Evolutionary conservation across 2,797 vertebrate species (phyloP), one percentile per base, ranked within the genome.

Genomic region (Sebastes alutus): DNA sequence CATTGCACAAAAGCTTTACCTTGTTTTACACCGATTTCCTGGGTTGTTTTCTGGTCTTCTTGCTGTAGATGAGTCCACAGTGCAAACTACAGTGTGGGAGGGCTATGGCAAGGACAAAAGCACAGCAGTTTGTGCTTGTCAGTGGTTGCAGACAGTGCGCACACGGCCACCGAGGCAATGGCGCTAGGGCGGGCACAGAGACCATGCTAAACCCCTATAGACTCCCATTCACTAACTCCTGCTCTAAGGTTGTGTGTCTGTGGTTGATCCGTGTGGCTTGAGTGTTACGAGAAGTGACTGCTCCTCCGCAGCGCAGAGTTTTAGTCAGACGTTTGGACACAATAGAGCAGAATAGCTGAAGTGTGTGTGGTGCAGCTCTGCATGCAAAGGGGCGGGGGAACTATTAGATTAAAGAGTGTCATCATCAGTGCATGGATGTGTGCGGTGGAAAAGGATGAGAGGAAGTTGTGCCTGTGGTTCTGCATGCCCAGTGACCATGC

Each of bases 271-370:
- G 74, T 81, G 80, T 83, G 75, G 60, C 81, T 69, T 76, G 55
- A 82, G 80, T 59, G 80, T 71, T 60, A 63, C 25, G 33, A 83
- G 78, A 89, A 86, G 81, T 78, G 85, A 87, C 46, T 74, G 87
- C 88, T 93, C 87, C 89, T 94, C 86, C 68, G 66, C 72, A 71
- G 93, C 87, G 94, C 94, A 94, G 94, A 94, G 94, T 94, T 95
- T 95, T 93, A 91, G 83, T 86, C 90, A 77, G 91, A 91, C 89
- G 42, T 65, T 38, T 46, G 33, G 75, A 83, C 72, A 49, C 30
- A n/a, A 20, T 35, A 42, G 63, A 5, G 23, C 38, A 80, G 82
- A 81, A 35, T 71, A 82, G 67, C 78, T 23, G 61, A 76, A 52
- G 59, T 55, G 80, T 70, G 82, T 59, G 67, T 49, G 42, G 32